phyloP scores from a whole-genome alignment of 2,113 vertebrate genomes.

The Phylloscopus trochilus region DNA sequence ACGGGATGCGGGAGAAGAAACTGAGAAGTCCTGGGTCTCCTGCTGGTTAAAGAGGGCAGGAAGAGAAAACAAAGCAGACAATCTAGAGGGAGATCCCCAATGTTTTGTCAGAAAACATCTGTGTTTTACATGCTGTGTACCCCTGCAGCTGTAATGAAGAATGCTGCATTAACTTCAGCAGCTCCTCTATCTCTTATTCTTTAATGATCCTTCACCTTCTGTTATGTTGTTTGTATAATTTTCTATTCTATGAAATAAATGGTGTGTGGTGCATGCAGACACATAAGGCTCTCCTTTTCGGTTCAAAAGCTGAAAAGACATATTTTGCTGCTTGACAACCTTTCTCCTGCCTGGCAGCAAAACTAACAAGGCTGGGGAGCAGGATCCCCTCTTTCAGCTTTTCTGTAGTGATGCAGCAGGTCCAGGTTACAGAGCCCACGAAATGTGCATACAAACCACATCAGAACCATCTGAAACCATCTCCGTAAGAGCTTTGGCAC shows the following conservation, averaged over 20 bases:
- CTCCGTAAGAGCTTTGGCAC: neutral
- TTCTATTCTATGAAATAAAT: neutral
- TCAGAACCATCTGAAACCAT: neutral
- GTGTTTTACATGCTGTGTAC: neutral
- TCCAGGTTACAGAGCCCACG: neutral
- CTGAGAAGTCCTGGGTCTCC: neutral
- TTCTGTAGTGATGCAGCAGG: accelerated
- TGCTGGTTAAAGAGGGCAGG: neutral
- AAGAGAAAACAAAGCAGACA: neutral
- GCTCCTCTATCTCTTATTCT: neutral
- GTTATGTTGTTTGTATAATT: neutral
- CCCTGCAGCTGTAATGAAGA: neutral
- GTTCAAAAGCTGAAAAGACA: neutral
- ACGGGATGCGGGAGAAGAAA: neutral
- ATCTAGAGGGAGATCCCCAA: neutral
- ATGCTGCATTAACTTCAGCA: neutral
- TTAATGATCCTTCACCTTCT: neutral
- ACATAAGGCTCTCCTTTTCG: neutral
- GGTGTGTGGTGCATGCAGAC: neutral
- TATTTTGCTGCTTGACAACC: neutral
- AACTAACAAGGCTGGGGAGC: neutral
- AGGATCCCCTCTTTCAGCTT: neutral
- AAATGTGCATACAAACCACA: neutral
- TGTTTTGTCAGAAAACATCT: neutral
- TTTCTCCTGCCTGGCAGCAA: neutral